These are phyloP conservation scores for Acanthurus lineatus DNA, from an alignment of 2,797 vertebrate genomes.

Conservation along the genomic window DNA sequence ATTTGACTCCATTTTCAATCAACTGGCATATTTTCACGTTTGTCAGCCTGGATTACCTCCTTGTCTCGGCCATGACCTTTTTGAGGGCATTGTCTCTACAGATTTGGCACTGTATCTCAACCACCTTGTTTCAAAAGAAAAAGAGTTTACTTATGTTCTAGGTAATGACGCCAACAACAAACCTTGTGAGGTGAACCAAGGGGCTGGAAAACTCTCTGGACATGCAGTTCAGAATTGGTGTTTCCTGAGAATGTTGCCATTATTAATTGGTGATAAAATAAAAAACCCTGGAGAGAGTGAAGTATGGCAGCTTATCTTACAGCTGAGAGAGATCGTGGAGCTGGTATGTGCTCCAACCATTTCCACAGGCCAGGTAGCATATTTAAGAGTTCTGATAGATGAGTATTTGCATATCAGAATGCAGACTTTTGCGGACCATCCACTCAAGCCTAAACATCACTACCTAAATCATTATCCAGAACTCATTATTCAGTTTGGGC, in stretches of 20 bases:
- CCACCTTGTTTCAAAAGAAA: constrained; percentile 29
- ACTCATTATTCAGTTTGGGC: too few species aligned
- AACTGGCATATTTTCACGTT: constrained; percentile 19
- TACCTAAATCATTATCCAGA: too few species aligned
- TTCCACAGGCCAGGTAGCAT: constrained; percentile 39
- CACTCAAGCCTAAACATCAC: too few species aligned
- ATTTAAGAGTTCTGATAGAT: constrained; percentile 51
- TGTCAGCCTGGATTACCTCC: constrained; percentile 34
- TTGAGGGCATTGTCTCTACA: constrained; percentile 37
- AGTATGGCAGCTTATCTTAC: constrained; percentile 40
- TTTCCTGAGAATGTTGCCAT: constrained; percentile 30
- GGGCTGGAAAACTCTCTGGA: constrained; percentile 24
- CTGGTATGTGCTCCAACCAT: constrained; percentile 32
- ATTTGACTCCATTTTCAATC: constrained; percentile 41
- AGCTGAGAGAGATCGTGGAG: constrained; percentile 42
- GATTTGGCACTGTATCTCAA: constrained; percentile 37
- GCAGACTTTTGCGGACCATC: too few species aligned
- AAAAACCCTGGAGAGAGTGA: constrained; percentile 16
- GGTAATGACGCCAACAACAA: constrained; percentile 39
- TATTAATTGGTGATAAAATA: constrained; percentile 31
- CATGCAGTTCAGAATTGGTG: constrained; percentile 59
- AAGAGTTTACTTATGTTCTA: constrained; percentile 33
- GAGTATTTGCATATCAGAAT: too few species aligned
- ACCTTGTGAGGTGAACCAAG: constrained; percentile 37
- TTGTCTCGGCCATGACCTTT: constrained; percentile 40